Conservation (phyloP, 1,140 invertebrate genomes). For the Hypothenemus hampei region DNA sequence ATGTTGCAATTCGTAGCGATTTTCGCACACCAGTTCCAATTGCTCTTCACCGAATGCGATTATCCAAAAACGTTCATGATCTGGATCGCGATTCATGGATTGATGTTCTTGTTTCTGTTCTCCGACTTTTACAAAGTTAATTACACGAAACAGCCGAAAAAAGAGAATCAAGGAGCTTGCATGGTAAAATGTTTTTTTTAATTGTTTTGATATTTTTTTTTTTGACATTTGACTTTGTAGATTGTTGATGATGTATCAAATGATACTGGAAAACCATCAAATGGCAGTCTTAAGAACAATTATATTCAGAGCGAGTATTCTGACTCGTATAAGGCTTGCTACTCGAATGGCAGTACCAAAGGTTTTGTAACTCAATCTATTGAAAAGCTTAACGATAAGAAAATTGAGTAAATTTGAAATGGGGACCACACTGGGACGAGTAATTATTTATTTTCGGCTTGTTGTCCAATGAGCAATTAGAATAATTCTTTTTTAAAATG, state of each 20-base stretch:
- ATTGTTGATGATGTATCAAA: conserved; percentile 45
- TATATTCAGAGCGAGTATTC: conserved; percentile 56
- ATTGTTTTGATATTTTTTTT: not conserved
- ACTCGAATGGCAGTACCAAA: conserved; percentile 62
- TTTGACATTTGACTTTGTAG: conserved; percentile 37
- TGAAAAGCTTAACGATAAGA: conserved; percentile 42
- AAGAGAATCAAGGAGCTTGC: conserved; percentile 51
- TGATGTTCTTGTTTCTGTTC: conserved; percentile 91
- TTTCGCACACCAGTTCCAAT: conserved; percentile 82
- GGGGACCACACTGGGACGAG: conserved; percentile 14
- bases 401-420: conserved; percentile 29
- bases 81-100: conserved; percentile 90
- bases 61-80: conserved; percentile 89
- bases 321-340: conserved; percentile 58
- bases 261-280: conserved; percentile 26
- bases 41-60: conserved; percentile 85
- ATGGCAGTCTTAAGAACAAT: conserved; percentile 44
- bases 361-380: conserved; percentile 56
- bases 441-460: conserved; percentile 24
- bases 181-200: conserved; percentile 51
- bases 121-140: conserved; percentile 89
- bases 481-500: conserved; percentile 6
- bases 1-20: conserved; percentile 92
- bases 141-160: conserved; percentile 52
- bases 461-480: not conserved